Conservation (phyloP, 2,888 invertebrate species). For the Rhorus exstirpatorius region DNA sequence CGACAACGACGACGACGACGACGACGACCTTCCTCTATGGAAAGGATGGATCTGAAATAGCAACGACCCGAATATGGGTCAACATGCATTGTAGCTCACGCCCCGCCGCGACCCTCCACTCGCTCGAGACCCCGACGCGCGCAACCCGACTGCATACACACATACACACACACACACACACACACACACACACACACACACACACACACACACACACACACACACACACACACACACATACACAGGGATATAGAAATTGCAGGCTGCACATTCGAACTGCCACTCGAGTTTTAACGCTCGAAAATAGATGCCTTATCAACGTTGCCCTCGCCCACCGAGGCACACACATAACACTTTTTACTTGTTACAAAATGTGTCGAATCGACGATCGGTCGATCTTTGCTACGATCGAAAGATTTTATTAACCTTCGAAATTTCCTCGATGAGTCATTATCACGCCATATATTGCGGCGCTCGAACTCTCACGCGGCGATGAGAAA, state of each 20-base stretch:
- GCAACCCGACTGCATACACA: slow-evolving; percentile 59
- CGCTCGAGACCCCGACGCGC: slow-evolving; percentile 72
- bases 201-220: slow-evolving; percentile 15
- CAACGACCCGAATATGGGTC: slow-evolving; percentile 86
- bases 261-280: slow-evolving; percentile 58
- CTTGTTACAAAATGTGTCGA: neutral
- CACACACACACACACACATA: slow-evolving; percentile 28
- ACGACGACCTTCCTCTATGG: slow-evolving; percentile 86
- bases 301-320: slow-evolving; percentile 83
- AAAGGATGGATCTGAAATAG: slow-evolving; percentile 86
- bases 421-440: slow-evolving; percentile 22
- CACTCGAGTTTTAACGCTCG: slow-evolving; percentile 80
- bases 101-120: slow-evolving; percentile 81
- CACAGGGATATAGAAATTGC: too few relatives aligned
- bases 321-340: slow-evolving; percentile 47
- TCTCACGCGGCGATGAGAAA: neutral
- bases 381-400: slow-evolving; percentile 3
- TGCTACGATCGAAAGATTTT: slow-evolving; percentile 13
- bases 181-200: slow-evolving; percentile 25
- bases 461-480: neutral
- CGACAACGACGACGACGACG: slow-evolving; percentile 68
- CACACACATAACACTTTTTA: slow-evolving; percentile 1
- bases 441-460: neutral
- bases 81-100: slow-evolving; percentile 85
- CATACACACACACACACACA: slow-evolving; percentile 21